Conservation (phyloP, 2,113 vertebrate genomes). For the Hemiscyllium ocellatum region DNA sequence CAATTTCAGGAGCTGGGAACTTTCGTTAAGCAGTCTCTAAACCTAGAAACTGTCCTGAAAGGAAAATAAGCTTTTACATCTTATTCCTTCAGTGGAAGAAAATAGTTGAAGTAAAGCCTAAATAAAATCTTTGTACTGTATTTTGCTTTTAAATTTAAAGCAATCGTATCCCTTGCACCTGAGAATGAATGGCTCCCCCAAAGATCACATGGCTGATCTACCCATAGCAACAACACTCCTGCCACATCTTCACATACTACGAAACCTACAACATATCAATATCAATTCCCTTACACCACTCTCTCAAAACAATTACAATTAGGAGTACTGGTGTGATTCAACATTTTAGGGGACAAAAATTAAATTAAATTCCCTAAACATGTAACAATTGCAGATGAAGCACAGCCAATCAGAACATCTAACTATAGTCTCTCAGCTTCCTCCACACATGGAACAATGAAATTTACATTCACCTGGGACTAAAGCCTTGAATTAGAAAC, state of each 20-base stretch:
- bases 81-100: too few species aligned
- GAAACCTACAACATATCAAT: neutral
- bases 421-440: neutral
- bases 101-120: neutral
- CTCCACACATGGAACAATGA: neutral
- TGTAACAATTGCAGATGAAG: neutral
- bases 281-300: neutral
- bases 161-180: neutral
- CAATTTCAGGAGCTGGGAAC: neutral
- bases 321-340: neutral
- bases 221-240: neutral
- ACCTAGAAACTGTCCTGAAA: neutral
- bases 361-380: neutral
- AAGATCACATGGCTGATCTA: neutral
- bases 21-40: neutral
- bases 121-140: neutral
- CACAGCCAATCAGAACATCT: neutral
- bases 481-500: neutral
- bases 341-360: neutral
- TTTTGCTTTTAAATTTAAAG: neutral
- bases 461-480: too few species aligned
- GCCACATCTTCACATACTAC: neutral
- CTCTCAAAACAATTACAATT: neutral
- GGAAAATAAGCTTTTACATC: neutral
- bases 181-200: neutral